Conservation (phyloP, 2,113 vertebrate genomes). For the Seriola quinqueradiata region DNA sequence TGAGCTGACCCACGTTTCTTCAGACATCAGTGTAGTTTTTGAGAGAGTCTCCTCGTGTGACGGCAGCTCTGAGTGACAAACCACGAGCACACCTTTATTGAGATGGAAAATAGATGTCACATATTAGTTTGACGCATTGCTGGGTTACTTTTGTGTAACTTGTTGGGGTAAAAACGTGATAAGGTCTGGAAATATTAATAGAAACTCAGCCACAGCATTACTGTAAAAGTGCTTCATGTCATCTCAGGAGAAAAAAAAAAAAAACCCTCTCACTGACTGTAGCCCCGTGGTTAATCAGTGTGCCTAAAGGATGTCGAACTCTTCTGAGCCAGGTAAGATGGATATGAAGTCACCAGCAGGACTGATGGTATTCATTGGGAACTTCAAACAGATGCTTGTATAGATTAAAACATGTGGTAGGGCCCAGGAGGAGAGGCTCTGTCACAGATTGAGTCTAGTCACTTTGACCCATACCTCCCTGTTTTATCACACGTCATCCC, state of each 20-base stretch:
- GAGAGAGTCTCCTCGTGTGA: not conserved
- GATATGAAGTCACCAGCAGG: constrained; percentile 71
- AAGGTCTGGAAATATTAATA: not conserved
- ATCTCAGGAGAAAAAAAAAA: constrained; percentile 4
- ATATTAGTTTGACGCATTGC: not conserved
- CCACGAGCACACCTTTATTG: not conserved
- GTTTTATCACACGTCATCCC: constrained; percentile 84
- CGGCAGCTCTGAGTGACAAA: not conserved
- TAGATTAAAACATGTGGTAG: constrained; percentile 84
- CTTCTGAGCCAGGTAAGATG: constrained; percentile 66
- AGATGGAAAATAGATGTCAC: not conserved
- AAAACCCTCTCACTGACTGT: not conserved
- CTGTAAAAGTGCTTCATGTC: not conserved
- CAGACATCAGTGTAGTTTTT: not conserved
- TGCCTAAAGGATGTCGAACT: constrained; percentile 40
- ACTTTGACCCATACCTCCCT: constrained; percentile 82
- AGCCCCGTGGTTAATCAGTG: constrained; percentile 22
- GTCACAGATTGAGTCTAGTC: constrained; percentile 81
- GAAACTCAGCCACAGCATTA: not conserved
- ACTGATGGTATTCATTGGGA: constrained; percentile 81
- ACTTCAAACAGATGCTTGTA: constrained; percentile 86
- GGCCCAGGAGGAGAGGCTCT: constrained; percentile 73
- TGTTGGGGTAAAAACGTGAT: not conserved
- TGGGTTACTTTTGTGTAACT: not conserved
- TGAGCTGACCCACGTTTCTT: not conserved